Base-by-base conservation (phyloP, 2,888 invertebrate genomes). In the Neoascia interrupta region DNA sequence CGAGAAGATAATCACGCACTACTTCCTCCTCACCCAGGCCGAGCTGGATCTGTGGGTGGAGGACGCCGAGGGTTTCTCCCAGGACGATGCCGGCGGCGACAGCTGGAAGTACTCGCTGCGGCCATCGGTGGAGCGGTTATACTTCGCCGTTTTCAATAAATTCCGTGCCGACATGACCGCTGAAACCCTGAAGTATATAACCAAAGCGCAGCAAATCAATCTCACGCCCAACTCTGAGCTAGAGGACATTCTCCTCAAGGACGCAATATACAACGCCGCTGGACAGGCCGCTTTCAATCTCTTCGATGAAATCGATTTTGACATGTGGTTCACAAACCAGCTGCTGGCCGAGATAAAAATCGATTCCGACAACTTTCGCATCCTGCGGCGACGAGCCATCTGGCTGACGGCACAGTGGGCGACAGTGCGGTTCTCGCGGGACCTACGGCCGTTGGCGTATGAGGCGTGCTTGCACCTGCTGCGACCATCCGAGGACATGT, bases 301-400 rank as follows among this genome's bases (percentile, higher is more conserved):
- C 60, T 97, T 95, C 86, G 96, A 97, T 86, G 96, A 97, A 92
- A 92, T 98, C 34, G 95, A 97, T 88, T 98, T 98, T 88, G 96
- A 98, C 87, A 92, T 94, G 83, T 98, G 97, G 97, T 95, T 98
- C 84, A 92, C 92, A 10, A 94, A 93, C 37, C 94, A 95, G 31
- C 89, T 98, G 51, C 91, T 94, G 60, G 92, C 93, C 84, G 97
- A 98, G 87, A 88, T 98, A 72, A 93, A 94, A 86, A 92, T 95
- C 15, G 94, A 93, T 85, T 94, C 94, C 81, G 92, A 93, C 75
- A 95, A 95, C 85, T 96, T 95, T 85, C 92, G 95, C 84, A 94
- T 97, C 79, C 92, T 97, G 45, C 91, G 96, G 56, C 91, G 96
- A 81, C 90, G 96, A 81, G 94, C 96, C n/a, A 94, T 95, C 76